Evolutionary conservation across 2,113 vertebrate genomes (phyloP).

Genomic region (Synchiropus splendidus): DNA sequence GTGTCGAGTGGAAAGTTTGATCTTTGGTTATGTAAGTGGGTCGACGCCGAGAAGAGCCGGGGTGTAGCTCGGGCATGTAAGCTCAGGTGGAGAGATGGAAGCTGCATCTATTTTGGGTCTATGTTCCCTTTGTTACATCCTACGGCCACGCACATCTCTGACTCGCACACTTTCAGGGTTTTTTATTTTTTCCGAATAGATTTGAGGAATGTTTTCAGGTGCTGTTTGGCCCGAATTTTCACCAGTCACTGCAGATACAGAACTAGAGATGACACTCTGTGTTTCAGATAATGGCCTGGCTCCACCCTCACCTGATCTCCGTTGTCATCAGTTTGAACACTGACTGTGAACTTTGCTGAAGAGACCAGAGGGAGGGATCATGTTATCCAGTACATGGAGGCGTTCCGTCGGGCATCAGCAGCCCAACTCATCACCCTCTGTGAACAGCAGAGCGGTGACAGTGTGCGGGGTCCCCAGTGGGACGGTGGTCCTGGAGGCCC

Average conservation of each 20-base stretch:
- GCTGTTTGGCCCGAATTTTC: too few species aligned
- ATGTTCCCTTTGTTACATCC: slow-evolving; percentile 20
- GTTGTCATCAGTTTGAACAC: slow-evolving; percentile 1
- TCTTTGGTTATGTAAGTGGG: slow-evolving; percentile 44
- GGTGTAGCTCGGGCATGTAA: slow-evolving; percentile 40
- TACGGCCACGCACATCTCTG: slow-evolving; percentile 37
- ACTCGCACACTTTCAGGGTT: slow-evolving; percentile 40
- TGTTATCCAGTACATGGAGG: slow-evolving; percentile 71
- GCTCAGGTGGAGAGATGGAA: slow-evolving; percentile 50
- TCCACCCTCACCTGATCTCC: slow-evolving; percentile 15
- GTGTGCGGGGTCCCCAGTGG: slow-evolving; percentile 52
- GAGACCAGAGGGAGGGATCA: slow-evolving; percentile 41
- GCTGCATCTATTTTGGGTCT: slow-evolving; percentile 47
- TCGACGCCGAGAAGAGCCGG: slow-evolving; percentile 33
- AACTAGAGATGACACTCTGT: not conserved
- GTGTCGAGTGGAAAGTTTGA: slow-evolving; percentile 42
- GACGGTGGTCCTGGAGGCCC: slow-evolving; percentile 68
- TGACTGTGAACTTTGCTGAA: slow-evolving; percentile 31
- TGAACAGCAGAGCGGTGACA: slow-evolving; percentile 20
- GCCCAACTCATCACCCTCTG: slow-evolving; percentile 5
- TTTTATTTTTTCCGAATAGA: too few species aligned
- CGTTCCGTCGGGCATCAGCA: slow-evolving; percentile 46
- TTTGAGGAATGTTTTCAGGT: too few species aligned
- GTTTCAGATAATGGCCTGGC: slow-evolving; percentile 58
- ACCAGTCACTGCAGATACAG: too few species aligned